These are phyloP conservation scores for Cygnus olor DNA, from an alignment of 2,797 vertebrate genomes.

Conservation along the genomic window DNA sequence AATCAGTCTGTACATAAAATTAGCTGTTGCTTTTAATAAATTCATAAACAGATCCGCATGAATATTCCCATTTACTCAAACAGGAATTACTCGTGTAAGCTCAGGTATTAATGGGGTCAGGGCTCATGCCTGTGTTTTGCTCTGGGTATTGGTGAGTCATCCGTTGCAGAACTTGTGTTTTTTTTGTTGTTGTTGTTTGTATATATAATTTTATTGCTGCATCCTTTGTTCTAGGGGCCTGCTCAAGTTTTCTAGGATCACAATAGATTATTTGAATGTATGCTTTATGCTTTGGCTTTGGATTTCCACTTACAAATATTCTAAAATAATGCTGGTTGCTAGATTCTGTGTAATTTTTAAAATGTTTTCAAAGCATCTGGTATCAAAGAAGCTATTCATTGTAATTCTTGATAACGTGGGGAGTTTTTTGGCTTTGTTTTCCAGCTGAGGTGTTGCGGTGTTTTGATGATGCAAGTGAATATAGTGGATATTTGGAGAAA, in stretches of 20 bases:
- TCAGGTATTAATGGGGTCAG: background rate
- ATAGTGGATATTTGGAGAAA: background rate
- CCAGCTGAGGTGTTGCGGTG: background rate
- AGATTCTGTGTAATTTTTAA: accelerated
- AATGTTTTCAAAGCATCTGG: background rate
- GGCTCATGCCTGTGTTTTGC: background rate
- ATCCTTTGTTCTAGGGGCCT: too few relatives aligned
- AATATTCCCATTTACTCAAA: background rate
- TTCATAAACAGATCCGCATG: accelerated
- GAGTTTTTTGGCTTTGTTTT: accelerated
- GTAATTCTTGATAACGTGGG: background rate
- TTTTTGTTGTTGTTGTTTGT: background rate
- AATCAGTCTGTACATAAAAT: background rate
- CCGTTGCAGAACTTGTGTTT: background rate
- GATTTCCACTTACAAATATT: background rate
- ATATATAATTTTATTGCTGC: background rate
- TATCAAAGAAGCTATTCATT: background rate
- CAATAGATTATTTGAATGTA: background rate
- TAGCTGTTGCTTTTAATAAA: background rate
- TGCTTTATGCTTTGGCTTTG: background rate
- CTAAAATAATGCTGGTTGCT: background rate
- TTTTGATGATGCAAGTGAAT: background rate
- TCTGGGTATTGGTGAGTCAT: background rate
- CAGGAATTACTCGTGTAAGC: background rate
- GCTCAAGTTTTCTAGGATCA: background rate